These are phyloP conservation scores for Enteromius viviparus DNA, from an alignment of 2,797 vertebrate species.

Conservation along the genomic window DNA sequence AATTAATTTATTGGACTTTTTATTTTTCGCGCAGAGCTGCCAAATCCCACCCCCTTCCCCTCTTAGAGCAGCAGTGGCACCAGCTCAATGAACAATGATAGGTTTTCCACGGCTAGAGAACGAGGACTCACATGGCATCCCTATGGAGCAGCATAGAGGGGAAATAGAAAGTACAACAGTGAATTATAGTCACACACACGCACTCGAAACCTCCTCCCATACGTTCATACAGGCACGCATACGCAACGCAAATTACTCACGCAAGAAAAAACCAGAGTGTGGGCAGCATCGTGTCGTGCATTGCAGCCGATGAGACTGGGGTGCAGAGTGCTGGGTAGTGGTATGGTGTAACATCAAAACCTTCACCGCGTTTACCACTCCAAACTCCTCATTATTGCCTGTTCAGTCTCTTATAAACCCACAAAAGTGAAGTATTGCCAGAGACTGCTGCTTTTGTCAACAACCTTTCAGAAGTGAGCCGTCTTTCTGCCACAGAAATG, in stretches of 20 bases:
- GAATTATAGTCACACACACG: conserved; percentile 72
- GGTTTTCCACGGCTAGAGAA: conserved; percentile 78
- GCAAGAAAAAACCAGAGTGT: conserved; percentile 51
- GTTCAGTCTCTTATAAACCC: conserved; percentile 20
- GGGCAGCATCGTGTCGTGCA: conserved; percentile 69
- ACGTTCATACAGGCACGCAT: conserved; percentile 54
- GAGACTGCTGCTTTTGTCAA: conserved; percentile 22
- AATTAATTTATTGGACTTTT: conserved; percentile 3
- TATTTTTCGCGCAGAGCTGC: conserved; percentile 42
- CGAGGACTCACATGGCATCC: conserved; percentile 85
- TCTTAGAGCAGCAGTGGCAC: conserved; percentile 80
- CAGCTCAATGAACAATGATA: conserved; percentile 81
- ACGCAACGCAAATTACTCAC: conserved; percentile 58
- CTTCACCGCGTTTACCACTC: conserved; percentile 51
- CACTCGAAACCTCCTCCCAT: conserved; percentile 46
- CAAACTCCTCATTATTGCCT: conserved; percentile 43
- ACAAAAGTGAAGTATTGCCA: conserved; percentile 27
- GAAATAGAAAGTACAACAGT: conserved; percentile 85
- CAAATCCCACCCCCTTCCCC: conserved; percentile 57
- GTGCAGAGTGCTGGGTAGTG: conserved; percentile 35
- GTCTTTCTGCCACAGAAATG: conserved; percentile 19
- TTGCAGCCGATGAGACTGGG: conserved; percentile 51
- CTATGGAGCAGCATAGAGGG: conserved; percentile 84
- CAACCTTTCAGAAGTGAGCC: not conserved
- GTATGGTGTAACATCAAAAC: conserved; percentile 43